These are phyloP conservation scores for Drosophila jambulina DNA, from an alignment of 1,140 invertebrate genomes.

Conservation along the genomic window DNA sequence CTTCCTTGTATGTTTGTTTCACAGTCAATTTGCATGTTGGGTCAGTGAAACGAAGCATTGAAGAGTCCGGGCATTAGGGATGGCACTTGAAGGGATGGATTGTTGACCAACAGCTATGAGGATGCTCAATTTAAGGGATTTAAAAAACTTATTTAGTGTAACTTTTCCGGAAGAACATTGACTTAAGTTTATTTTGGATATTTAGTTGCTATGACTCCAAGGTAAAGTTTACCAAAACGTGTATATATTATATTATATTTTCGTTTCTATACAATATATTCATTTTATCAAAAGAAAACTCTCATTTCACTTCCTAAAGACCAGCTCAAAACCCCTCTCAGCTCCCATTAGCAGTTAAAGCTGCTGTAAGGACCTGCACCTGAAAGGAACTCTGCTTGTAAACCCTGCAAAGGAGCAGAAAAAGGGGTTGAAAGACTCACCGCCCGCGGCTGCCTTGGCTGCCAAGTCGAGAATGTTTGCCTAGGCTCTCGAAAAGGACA, in stretches of 20 bases:
- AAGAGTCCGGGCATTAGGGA: conserved; percentile 6
- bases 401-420: conserved; percentile 4
- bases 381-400: conserved; percentile 25
- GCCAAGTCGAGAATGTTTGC: conserved; percentile 51
- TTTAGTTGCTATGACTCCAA: not conserved
- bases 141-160: accelerated
- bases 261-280: not conserved
- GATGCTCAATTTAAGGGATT: not conserved
- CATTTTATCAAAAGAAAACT: not conserved
- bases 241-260: not conserved
- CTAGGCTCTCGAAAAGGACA: conserved; percentile 51
- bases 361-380: conserved; percentile 51
- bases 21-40: conserved; percentile 51
- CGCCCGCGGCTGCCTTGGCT: conserved; percentile 29
- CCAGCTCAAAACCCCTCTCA: conserved; percentile 47
- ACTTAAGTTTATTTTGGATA: no score
- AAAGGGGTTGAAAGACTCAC: conserved; percentile 14
- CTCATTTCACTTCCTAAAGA: not conserved
- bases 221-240: not conserved
- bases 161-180: not conserved
- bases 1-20: conserved; percentile 20
- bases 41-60: conserved; percentile 34
- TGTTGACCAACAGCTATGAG: not conserved
- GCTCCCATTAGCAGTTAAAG: conserved; percentile 50
- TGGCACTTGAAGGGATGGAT: not conserved